These are phyloP conservation scores for Astropecten irregularis DNA, from an alignment of 53 echinoderm and acorn worm species.

Conservation along the genomic window DNA sequence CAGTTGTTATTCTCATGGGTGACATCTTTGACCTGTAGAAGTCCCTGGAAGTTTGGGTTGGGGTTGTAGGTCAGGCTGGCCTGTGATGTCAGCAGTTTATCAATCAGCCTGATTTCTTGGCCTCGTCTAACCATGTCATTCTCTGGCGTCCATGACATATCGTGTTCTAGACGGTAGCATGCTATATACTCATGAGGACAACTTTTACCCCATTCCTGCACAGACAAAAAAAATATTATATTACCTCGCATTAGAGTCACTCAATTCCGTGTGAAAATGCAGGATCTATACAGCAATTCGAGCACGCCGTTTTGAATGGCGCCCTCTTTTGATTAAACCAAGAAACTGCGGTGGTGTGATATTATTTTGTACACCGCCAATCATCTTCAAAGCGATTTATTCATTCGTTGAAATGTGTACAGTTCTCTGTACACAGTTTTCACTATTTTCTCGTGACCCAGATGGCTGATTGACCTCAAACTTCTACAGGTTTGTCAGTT, in stretches of 20 bases:
- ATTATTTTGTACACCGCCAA: too few relatives aligned
- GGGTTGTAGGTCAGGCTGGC: conserved; percentile 72
- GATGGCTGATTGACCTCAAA: too few relatives aligned
- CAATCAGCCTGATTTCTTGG: conserved; percentile 75
- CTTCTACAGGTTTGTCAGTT: too few relatives aligned
- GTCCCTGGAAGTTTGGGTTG: conserved; percentile 70
- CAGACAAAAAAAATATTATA: background rate
- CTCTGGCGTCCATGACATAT: conserved; percentile 97
- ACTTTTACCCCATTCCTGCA: conserved; percentile 91
- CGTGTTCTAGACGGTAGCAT: conserved; percentile 85
- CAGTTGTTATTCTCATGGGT: conserved; percentile 12
- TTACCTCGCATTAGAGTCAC: background rate
- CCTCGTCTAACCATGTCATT: conserved; percentile 74
- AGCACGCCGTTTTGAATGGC: too few relatives aligned
- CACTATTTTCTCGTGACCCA: too few relatives aligned
- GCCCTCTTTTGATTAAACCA: too few relatives aligned
- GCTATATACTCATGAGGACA: conserved; percentile 92
- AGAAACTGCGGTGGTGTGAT: too few relatives aligned
- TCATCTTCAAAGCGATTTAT: too few relatives aligned
- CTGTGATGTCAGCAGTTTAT: conserved; percentile 78
- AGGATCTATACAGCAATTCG: too few relatives aligned
- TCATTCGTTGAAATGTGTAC: too few relatives aligned
- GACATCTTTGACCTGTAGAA: conserved; percentile 1
- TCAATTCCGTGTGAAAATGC: background rate
- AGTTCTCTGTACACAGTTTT: too few relatives aligned